Base-by-base conservation (phyloP, 1,140 invertebrate genomes). In the Helicoverpa armigera region DNA sequence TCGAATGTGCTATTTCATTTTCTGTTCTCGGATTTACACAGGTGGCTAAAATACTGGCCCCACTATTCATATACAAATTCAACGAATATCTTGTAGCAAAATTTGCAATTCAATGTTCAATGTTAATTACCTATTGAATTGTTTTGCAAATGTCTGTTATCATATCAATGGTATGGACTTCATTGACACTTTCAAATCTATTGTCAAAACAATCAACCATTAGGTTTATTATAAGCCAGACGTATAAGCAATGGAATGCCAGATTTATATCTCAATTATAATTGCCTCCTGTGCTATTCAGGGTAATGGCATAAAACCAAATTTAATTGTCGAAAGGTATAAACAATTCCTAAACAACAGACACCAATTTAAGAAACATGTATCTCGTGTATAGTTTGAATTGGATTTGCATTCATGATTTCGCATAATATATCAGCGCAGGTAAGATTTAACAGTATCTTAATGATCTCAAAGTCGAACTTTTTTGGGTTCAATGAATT, bases 101-200 rank as follows among this genome's bases (percentile, higher is more conserved):
- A 79, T 79, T 58, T 70, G 76, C 31, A 79, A 70, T 70, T 70
- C 63, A 79, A 60, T 79, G 53, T 48, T 51, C 63, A 79, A 69
- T 79, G 65, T 79, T 70, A 79, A 79, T 69, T 79, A 50, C 53
- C 65, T n/a, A 70, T 79, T 79, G 51, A 79, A 79, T 79, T 69
- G 65, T 79, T 79, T 70, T 35, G 43, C 75, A 18, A 31, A 77
- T 70, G 18, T 48, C 53, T 60, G 54, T 79, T 75, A 56, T 65
- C 63, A 67, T 4, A 79, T 79, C 16, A 58, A 79, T 48, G 58
- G 35, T 61, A 35, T 58, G 14, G 43, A 2, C 65, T 79, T 70
- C 53, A 70, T 70, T 58, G 65, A 79, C 50, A 70, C 65, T 70
- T 65, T 78, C 75, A 78, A 77, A 67, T 54, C 61, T 54, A 70